phyloP scores from a whole-genome alignment of 2,888 invertebrate species.

The Syrista parreyssii region DNA sequence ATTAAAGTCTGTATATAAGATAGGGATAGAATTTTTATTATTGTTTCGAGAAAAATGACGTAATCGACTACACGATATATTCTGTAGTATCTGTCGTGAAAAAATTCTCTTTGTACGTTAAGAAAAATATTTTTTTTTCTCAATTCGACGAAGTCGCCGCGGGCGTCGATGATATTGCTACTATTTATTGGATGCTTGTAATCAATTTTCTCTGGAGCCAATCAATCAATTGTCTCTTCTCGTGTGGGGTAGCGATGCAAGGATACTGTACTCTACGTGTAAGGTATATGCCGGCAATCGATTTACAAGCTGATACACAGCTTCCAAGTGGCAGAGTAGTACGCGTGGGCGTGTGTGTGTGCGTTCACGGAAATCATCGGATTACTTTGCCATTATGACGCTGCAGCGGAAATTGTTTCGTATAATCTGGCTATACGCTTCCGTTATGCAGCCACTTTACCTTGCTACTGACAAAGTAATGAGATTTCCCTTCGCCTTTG shows the following conservation, averaged over 20 bases:
- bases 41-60: neutral
- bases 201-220: neutral
- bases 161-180: neutral
- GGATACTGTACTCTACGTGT: neutral
- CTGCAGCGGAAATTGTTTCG: slow-evolving; percentile 15
- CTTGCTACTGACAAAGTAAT: slow-evolving; percentile 28
- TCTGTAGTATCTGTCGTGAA: no score
- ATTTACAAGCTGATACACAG: neutral
- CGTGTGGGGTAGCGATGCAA: neutral
- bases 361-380: slow-evolving; percentile 8
- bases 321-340: neutral
- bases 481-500: slow-evolving; percentile 31
- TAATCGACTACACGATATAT: neutral
- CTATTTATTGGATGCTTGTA: neutral
- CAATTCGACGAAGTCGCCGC: no score
- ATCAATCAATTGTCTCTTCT: neutral
- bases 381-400: slow-evolving; percentile 27
- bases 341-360: neutral
- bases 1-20: neutral
- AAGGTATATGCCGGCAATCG: neutral
- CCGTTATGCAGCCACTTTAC: slow-evolving; percentile 31
- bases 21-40: neutral
- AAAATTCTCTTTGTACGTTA: no score
- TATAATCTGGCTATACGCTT: neutral
- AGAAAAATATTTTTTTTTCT: no score